Evolutionary conservation across 1,140 invertebrate species (phyloP).

Genomic region (Babylonia areolata): DNA sequence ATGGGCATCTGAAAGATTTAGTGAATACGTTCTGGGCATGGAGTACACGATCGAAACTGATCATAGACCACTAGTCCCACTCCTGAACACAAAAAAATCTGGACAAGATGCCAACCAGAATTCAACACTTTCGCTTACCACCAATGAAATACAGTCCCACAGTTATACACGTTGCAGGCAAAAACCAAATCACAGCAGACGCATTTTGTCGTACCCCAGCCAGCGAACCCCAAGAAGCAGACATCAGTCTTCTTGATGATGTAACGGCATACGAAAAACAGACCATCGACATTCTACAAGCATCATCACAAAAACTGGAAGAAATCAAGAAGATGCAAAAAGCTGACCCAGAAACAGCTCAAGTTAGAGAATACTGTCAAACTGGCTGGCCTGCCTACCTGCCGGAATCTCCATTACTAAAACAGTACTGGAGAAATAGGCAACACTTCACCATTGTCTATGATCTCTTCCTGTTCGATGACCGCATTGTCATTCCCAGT

Average conservation of each 20-base stretch:
- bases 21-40: slow-evolving; percentile 76
- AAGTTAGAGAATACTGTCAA: neutral
- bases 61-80: slow-evolving; percentile 68
- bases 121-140: slow-evolving; percentile 48
- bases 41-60: slow-evolving; percentile 64
- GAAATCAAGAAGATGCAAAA: slow-evolving; percentile 8
- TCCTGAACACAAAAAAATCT: slow-evolving; percentile 48
- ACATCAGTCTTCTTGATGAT: neutral
- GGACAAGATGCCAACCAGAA: slow-evolving; percentile 37
- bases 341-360: neutral
- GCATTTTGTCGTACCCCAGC: slow-evolving; percentile 44
- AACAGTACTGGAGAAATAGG: slow-evolving; percentile 31
- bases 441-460: neutral
- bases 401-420: neutral
- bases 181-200: slow-evolving; percentile 47
- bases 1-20: slow-evolving; percentile 78
- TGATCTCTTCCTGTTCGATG: neutral
- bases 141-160: slow-evolving; percentile 41
- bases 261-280: neutral
- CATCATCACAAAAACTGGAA: slow-evolving; percentile 2
- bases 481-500: too few relatives aligned
- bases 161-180: slow-evolving; percentile 48
- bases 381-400: slow-evolving; percentile 3
- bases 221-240: neutral
- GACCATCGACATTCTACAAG: neutral